Conservation (phyloP, 2,888 invertebrate species). For the Meliscaeva auricollis region DNA sequence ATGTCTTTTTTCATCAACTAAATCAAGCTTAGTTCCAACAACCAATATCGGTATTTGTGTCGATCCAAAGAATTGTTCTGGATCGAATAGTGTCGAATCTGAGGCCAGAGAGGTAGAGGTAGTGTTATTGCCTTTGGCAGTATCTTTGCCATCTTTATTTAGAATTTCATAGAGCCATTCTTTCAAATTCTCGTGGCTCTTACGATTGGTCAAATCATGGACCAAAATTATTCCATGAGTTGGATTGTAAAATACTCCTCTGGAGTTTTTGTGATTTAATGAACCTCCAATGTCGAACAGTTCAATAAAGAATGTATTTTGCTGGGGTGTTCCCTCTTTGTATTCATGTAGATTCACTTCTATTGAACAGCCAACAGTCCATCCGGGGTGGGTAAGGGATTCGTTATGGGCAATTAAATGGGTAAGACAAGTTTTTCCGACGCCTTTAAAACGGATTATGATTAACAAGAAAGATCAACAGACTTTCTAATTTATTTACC, state of each 20-base stretch:
- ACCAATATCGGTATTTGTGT: constrained; percentile 97
- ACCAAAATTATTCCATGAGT: constrained; percentile 98
- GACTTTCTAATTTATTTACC: constrained; percentile 85
- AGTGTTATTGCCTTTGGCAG: constrained; percentile 78
- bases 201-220: constrained; percentile 98
- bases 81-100: constrained; percentile 86
- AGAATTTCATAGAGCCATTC: constrained; percentile 97
- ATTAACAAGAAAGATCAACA: too few relatives aligned
- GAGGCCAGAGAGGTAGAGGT: constrained; percentile 16
- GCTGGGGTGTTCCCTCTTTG: constrained; percentile 96
- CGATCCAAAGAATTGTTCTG: constrained; percentile 93
- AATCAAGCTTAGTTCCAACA: constrained; percentile 96
- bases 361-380: constrained; percentile 98
- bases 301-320: constrained; percentile 96
- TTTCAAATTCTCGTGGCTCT: constrained; percentile 96
- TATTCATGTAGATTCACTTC: constrained; percentile 98
- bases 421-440: constrained; percentile 98
- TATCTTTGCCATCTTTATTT: constrained; percentile 88
- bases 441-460: constrained; percentile 86
- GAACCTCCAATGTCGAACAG: constrained; percentile 99
- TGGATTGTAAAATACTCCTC: constrained; percentile 96
- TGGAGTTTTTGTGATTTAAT: constrained; percentile 95
- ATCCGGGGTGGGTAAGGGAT: constrained; percentile 93
- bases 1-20: constrained; percentile 90
- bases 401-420: constrained; percentile 95